Conservation (phyloP, 1,140 invertebrate genomes). For the Bombus terrestris region DNA sequence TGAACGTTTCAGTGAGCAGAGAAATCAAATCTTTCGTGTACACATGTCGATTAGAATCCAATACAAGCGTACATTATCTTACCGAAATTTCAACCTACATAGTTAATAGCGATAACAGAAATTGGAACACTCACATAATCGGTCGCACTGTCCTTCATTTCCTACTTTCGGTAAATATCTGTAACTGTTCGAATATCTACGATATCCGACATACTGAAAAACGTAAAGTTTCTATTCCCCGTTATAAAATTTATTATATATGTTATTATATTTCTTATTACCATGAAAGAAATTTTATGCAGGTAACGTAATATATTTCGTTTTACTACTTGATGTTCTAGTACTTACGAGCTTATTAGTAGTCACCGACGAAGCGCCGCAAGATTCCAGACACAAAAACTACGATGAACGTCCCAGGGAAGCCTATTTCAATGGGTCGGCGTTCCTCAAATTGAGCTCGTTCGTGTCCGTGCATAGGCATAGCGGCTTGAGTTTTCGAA, state of each 20-base stretch:
- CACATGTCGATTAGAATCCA: not conserved
- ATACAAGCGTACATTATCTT: not conserved
- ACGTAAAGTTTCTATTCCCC: not conserved
- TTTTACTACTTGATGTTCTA: constrained; percentile 54
- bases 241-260: not conserved
- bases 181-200: no score
- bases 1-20: not conserved
- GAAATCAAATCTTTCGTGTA: constrained; percentile 5
- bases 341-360: constrained; percentile 70
- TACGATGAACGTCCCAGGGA: constrained; percentile 84
- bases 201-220: no score
- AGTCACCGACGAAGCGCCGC: constrained; percentile 63
- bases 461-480: constrained; percentile 89
- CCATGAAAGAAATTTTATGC: accelerated
- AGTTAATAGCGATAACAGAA: constrained; percentile 30
- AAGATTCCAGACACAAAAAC: constrained; percentile 60
- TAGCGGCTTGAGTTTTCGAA: constrained; percentile 91
- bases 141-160: not conserved
- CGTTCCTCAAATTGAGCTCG: constrained; percentile 87
- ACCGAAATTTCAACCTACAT: not conserved
- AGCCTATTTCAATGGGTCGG: constrained; percentile 91
- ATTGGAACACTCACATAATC: constrained; percentile 22
- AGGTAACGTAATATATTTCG: not conserved
- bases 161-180: not conserved
- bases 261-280: no score